Evolutionary conservation across 2,888 invertebrate genomes (phyloP), one percentile per base, ranked within the genome.

Genomic region (Calliopum simillimum): DNA sequence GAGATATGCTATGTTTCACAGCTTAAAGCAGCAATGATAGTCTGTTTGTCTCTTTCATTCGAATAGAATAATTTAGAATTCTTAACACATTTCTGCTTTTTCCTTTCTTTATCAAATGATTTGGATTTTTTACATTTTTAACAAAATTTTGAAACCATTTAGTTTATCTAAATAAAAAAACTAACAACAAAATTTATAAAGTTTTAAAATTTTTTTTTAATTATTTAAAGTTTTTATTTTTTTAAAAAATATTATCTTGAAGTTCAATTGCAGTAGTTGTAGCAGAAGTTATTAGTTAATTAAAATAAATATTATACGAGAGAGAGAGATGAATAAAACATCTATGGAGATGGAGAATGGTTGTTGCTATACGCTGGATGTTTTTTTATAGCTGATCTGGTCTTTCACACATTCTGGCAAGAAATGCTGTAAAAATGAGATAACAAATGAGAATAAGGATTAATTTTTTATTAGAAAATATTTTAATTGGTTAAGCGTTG

Each of bases 331-430:
- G 82, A 81, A 77, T 81, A 81, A 80, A 83, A 85, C 84, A 85
- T 84, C 85, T 80, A 83, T 82, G 81, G 84, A 83, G 74, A 77
- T 83, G 79, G 75, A 80, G 71, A 71, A 73, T 76, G 76, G 75
- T 76, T 75, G 64, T 74, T 74, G 73, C 73, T 76, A 70, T 75
- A 76, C 78, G 76, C 71, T 80, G 74, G 73, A 59, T 67, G 67
- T 16, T 67, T 49, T 79, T 77, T 82, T 81, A 81, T 78, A 81
- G 81, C 80, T 70, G 66, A 77, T 83, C 79, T 78, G 88, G 87
- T 87, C 90, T 89, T 82, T 91, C 91, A 87, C 93, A 93, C 91
- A 96, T 92, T 90, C 91, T 92, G 89, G 92, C 91, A 87, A 96
- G 92, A 91, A 97, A 96, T 88, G 93, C 94, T 94, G 89, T 71